These are phyloP conservation scores for Euglossa dilemma DNA, from an alignment of 1,140 invertebrate genomes.

Conservation along the genomic window DNA sequence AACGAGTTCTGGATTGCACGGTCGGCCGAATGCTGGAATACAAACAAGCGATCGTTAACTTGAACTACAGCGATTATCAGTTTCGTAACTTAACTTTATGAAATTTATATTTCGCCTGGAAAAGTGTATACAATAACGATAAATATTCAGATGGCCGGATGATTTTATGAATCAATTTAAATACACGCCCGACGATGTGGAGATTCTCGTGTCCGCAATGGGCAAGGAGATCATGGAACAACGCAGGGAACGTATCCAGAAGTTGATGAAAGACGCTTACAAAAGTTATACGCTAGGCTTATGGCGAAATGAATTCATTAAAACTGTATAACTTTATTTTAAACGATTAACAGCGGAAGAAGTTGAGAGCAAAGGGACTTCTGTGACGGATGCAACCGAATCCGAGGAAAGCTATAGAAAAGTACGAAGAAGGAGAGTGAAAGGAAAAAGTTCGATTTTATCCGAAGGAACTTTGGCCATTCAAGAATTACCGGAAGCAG, in stretches of 20 bases:
- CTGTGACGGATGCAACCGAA: not conserved
- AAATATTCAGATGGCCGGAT: conserved; percentile 83
- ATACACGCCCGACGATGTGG: conserved; percentile 77
- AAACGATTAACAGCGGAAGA: not conserved
- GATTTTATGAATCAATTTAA: conserved; percentile 84
- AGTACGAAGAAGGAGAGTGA: conserved; percentile 19
- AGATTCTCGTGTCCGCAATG: conserved; percentile 1
- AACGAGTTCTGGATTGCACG: conserved; percentile 82
- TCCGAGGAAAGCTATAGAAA: not conserved
- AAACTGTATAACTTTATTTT: not conserved
- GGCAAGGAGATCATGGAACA: conserved; percentile 47
- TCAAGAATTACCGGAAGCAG: conserved; percentile 59
- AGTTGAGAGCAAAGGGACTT: not conserved
- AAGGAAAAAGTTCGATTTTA: not conserved
- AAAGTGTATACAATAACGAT: conserved; percentile 3
- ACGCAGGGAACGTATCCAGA: conserved; percentile 55
- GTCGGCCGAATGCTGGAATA: conserved; percentile 78
- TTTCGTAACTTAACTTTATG: conserved; percentile 44
- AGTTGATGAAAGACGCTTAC: conserved; percentile 38
- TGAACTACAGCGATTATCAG: conserved; percentile 69
- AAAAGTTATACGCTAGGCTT: conserved; percentile 30
- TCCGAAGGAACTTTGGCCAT: not conserved
- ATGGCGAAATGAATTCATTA: not conserved
- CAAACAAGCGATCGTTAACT: conserved; percentile 69
- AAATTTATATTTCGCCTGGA: conserved; percentile 32